These are phyloP conservation scores for Digitonthophagus gazella DNA, from an alignment of 2,888 invertebrate genomes.

Conservation along the genomic window DNA sequence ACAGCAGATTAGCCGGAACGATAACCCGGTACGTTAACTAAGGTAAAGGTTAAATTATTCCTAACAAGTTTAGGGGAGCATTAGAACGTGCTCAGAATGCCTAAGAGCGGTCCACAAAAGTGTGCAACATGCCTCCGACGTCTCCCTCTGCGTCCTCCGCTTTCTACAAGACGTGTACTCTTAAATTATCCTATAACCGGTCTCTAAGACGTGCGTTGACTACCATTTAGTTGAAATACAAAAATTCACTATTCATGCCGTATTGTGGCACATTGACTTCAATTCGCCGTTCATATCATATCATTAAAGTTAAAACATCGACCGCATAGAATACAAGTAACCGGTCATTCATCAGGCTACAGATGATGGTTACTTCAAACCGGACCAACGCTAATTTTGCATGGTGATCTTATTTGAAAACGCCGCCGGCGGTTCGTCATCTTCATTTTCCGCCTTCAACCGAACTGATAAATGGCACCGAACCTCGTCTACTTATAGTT, in stretches of 20 bases:
- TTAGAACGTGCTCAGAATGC: conserved; percentile 23
- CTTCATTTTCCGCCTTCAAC: background rate
- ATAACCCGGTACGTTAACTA: conserved; percentile 20
- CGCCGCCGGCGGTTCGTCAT: background rate
- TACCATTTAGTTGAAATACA: background rate
- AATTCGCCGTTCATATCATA: too few relatives aligned
- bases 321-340: background rate
- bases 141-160: background rate
- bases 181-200: background rate
- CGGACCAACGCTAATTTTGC: background rate
- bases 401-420: background rate
- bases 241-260: background rate
- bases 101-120: background rate
- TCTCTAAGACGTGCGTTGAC: background rate
- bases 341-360: too few relatives aligned
- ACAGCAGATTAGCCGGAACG: conserved; percentile 6
- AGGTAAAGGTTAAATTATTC: conserved; percentile 28
- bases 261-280: too few relatives aligned
- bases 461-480: background rate
- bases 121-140: background rate
- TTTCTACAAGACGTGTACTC: background rate
- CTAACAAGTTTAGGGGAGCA: conserved; percentile 24
- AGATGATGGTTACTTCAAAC: background rate
- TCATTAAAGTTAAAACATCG: too few relatives aligned
- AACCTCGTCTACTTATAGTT: background rate